Percentiles rank a stretch among this genome's conserved stretches.
phyloP scores from a whole-genome alignment of 2,797 vertebrate genomes.

The Helarctos malayanus region DNA sequence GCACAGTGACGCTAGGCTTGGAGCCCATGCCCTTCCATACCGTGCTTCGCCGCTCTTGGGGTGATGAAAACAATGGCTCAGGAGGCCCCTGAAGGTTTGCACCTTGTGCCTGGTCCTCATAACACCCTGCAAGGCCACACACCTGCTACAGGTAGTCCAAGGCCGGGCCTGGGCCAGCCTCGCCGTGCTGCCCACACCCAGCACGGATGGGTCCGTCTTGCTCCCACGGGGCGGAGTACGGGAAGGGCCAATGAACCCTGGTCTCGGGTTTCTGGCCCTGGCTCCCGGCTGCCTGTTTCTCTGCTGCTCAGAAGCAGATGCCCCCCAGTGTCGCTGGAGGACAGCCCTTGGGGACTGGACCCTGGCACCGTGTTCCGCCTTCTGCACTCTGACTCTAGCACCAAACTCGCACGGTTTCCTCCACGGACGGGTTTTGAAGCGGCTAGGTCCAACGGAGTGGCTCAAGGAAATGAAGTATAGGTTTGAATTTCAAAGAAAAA shows the following conservation, averaged over 20 bases:
- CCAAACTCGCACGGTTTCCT: not conserved
- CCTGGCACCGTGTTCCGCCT: not conserved
- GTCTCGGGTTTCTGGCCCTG: not conserved
- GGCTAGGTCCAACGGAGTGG: not conserved
- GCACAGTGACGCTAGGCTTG: not conserved
- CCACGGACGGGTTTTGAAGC: not conserved
- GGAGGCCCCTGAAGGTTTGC: not conserved
- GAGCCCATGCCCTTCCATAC: not conserved
- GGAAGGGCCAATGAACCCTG: fast-evolving
- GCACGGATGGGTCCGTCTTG: not conserved
- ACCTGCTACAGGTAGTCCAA: not conserved
- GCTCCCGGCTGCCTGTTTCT: not conserved
- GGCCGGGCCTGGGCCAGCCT: not conserved
- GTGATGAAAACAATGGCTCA: not conserved
- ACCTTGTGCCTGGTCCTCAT: not conserved
- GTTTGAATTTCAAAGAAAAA: not conserved
- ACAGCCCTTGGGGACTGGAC: not conserved
- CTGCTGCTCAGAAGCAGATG: not conserved
- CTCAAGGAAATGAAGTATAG: not conserved
- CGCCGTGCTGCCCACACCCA: not conserved
- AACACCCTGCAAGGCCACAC: not conserved
- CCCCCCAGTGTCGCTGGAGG: not conserved
- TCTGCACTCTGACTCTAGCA: not conserved
- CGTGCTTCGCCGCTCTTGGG: not conserved
- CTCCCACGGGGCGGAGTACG: not conserved